These are phyloP conservation scores for Sebastes hopkinsi DNA, from an alignment of 2,797 vertebrate genomes.

Conservation along the genomic window DNA sequence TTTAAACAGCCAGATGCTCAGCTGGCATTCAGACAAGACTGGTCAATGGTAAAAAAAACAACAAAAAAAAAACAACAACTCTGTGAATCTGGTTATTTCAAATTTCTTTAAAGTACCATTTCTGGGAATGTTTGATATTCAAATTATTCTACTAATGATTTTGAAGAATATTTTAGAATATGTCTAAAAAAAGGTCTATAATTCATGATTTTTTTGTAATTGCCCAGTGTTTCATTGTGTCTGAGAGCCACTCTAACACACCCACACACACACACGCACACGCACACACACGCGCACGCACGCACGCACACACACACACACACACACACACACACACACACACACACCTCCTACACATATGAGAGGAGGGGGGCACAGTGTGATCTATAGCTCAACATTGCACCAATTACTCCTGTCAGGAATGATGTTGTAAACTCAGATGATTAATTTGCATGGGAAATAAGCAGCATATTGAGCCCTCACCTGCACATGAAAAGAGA, in stretches of 20 bases:
- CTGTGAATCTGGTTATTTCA: not conserved
- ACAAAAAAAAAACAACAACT: not conserved
- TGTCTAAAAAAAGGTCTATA: not conserved
- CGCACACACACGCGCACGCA: not conserved
- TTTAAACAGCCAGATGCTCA: not conserved
- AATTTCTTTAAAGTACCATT: not conserved
- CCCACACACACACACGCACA: not conserved
- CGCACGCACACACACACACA: constrained; percentile 4
- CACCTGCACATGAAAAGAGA: not conserved
- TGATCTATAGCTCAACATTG: not conserved
- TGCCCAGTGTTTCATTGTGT: constrained; percentile 10
- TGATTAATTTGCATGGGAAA: not conserved
- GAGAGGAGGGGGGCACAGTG: not conserved
- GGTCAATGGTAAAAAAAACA: not conserved
- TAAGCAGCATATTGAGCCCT: not conserved
- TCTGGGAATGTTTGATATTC: not conserved
- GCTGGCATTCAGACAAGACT: not conserved
- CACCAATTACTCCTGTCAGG: constrained; percentile 23
- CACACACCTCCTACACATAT: not conserved
- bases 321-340: not conserved
- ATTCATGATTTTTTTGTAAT: not conserved
- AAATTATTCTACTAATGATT: not conserved
- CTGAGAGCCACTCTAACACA: constrained; percentile 18
- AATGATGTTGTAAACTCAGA: not conserved
- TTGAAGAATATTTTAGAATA: not conserved